Percentiles rank a stretch among this genome's conserved stretches.
Evolutionary conservation across 1,140 invertebrate genomes (phyloP).

Genomic region (Drosophila erecta): DNA sequence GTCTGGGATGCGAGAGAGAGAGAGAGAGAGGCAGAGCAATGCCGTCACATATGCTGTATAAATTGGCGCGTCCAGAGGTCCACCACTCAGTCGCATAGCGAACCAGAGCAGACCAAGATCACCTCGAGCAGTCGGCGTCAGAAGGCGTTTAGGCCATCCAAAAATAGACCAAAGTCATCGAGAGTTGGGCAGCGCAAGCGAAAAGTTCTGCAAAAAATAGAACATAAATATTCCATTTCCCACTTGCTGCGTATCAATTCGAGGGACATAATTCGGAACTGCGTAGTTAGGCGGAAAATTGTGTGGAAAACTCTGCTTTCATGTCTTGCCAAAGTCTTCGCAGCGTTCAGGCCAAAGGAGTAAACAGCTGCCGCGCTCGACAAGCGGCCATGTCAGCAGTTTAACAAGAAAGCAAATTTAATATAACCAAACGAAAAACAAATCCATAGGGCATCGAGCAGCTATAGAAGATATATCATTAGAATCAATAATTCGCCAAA

Average conservation of each 20-base stretch:
- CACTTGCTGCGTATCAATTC: constrained; percentile 11
- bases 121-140: constrained; percentile 17
- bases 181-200: constrained; percentile 1
- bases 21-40: neutral
- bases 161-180: constrained; percentile 57
- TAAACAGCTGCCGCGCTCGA: constrained; percentile 58
- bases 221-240: constrained; percentile 34
- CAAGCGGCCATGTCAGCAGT: constrained; percentile 60
- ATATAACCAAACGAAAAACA: constrained; percentile 16
- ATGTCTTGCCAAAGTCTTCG: constrained; percentile 75
- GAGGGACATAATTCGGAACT: constrained; percentile 19
- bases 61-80: constrained; percentile 44
- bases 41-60: constrained; percentile 39
- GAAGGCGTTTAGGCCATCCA: constrained; percentile 11
- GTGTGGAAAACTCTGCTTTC: constrained; percentile 59
- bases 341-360: constrained; percentile 45
- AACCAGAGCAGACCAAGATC: constrained; percentile 47
- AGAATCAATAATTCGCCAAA: constrained; percentile 18
- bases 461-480: constrained; percentile 24
- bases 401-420: constrained; percentile 31
- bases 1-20: constrained; percentile 24
- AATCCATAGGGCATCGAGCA: neutral
- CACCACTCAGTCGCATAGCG: constrained; percentile 58
- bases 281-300: constrained; percentile 50
- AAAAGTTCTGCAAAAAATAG: constrained; percentile 41